These are phyloP conservation scores for Spondyliosoma cantharus DNA, from an alignment of 2,797 vertebrate genomes.

Conservation along the genomic window DNA sequence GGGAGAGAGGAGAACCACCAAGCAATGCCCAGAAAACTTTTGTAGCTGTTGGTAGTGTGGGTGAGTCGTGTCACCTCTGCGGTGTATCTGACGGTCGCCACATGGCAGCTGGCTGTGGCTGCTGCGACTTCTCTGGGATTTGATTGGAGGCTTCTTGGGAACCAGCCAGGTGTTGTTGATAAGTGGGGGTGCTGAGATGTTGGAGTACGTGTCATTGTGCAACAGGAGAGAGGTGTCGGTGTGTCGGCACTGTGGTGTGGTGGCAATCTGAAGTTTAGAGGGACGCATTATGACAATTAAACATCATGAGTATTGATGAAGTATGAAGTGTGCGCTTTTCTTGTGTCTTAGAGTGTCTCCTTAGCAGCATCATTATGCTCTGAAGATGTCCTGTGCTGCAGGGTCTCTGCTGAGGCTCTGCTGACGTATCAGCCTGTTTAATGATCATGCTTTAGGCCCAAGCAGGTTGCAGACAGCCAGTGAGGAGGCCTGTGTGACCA, in stretches of 20 bases:
- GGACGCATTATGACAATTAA: background rate
- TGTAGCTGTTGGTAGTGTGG: conserved; percentile 14
- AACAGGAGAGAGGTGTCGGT: conserved; percentile 27
- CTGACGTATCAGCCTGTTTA: no score
- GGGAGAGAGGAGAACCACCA: background rate
- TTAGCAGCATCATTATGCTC: conserved; percentile 1
- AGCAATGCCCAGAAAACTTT: conserved; percentile 13
- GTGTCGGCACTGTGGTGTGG: background rate
- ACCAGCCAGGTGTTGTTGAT: conserved; percentile 81
- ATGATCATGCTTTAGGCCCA: background rate
- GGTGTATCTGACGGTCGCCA: conserved; percentile 25
- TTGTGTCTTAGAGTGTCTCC: background rate
- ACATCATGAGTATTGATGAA: no score
- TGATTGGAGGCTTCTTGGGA: conserved; percentile 81
- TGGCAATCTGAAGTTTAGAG: background rate
- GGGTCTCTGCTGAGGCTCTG: conserved; percentile 2
- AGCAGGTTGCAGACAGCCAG: background rate
- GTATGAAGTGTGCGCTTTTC: background rate
- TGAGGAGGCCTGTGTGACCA: conserved; percentile 4
- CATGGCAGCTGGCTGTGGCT: conserved; percentile 31
- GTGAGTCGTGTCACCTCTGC: conserved; percentile 30
- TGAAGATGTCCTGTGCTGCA: conserved; percentile 6
- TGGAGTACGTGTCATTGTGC: conserved; percentile 79
- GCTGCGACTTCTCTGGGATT: conserved; percentile 21
- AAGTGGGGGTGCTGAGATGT: conserved; percentile 43